Evolutionary conservation across 2,113 vertebrate genomes (phyloP).

Genomic region (Ceratotherium simum): DNA sequence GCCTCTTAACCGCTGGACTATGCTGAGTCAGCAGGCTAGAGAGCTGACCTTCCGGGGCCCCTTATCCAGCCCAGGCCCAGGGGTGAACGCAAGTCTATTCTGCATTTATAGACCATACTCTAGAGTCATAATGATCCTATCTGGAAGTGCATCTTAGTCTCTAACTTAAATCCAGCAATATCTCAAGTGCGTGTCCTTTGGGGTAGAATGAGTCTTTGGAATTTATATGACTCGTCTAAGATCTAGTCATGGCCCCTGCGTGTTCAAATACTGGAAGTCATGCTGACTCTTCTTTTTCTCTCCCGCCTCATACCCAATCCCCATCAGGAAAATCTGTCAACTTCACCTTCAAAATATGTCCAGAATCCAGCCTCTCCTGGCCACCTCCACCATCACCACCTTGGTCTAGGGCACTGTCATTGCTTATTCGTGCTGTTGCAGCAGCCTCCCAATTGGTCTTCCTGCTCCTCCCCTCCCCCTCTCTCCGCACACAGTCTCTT

Average conservation of each 20-base stretch:
- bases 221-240: background rate
- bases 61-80: background rate
- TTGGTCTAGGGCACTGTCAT: background rate
- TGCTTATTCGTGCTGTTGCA: accelerated
- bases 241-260: background rate
- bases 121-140: background rate
- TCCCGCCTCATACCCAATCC: background rate
- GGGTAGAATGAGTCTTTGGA: background rate
- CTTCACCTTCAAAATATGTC: background rate
- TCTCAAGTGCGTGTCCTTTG: background rate
- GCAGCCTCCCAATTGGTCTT: background rate
- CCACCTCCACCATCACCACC: too few relatives aligned
- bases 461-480: background rate
- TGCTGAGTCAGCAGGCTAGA: background rate
- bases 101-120: background rate
- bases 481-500: background rate
- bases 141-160: background rate
- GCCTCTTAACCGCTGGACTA: background rate
- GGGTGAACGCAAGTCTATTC: background rate
- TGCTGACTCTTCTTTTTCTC: background rate
- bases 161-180: background rate
- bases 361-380: background rate
- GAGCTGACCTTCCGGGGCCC: background rate
- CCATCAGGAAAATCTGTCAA: background rate
- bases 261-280: background rate